phyloP scores from a whole-genome alignment of 1,140 invertebrate genomes.

The Tetraneura akinire region DNA sequence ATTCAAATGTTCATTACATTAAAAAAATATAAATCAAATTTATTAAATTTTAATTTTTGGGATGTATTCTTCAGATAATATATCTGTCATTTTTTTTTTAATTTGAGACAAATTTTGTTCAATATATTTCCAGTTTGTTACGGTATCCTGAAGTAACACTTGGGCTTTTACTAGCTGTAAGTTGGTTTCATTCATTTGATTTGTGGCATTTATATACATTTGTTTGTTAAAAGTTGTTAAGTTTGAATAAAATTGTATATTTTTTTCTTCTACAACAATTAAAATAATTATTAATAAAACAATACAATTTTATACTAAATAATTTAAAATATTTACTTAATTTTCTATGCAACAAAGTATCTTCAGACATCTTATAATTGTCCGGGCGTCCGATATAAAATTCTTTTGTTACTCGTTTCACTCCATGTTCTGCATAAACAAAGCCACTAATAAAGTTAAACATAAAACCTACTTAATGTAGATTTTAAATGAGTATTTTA shows the following conservation, averaged over 20 bases:
- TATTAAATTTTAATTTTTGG: conserved; percentile 31
- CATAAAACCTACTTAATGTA: too few species aligned
- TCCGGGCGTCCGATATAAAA: background rate
- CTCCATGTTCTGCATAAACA: background rate
- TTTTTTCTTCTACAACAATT: conserved; percentile 34
- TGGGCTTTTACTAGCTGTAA: conserved; percentile 34
- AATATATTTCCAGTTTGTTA: conserved; percentile 41
- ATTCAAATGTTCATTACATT: too few species aligned
- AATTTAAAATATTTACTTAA: background rate
- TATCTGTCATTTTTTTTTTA: conserved; percentile 16
- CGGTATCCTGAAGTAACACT: conserved; percentile 31
- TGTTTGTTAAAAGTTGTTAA: conserved; percentile 7
- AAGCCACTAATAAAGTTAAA: too few species aligned
- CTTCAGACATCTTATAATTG: conserved; percentile 42
- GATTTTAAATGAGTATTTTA: too few species aligned
- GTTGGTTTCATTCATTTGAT: conserved; percentile 28
- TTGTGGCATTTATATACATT: conserved; percentile 29
- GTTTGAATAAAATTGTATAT: conserved; percentile 43
- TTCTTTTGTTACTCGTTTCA: background rate
- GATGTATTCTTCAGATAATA: conserved; percentile 39
- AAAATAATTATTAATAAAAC: background rate
- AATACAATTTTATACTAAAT: background rate
- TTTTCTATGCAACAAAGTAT: conserved; percentile 27
- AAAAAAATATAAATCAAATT: too few species aligned
- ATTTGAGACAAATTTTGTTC: conserved; percentile 39